Evolutionary conservation across 2,888 invertebrate species (phyloP), one percentile per base, ranked within the genome.

Genomic region (Lingula anatina): DNA sequence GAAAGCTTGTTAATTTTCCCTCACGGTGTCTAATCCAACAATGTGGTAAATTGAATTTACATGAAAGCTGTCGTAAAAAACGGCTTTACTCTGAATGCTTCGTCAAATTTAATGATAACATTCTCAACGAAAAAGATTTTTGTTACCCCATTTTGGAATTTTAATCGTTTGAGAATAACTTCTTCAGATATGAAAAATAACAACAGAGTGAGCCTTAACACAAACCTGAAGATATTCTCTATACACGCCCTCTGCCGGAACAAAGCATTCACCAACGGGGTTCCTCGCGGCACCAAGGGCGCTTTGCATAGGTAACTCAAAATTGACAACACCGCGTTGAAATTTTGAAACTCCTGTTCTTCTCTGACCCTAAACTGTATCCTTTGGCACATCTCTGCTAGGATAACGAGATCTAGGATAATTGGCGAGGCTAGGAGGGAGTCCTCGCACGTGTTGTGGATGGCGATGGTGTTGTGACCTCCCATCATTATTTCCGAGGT

Each of bases 401-500:
- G 77, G 55, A 96, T 81, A 27, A 90, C 84, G 62, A 97, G 82
- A 80, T 96, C 96, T 47, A 96, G 80, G 49, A 96, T 93, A 37
- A 96, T 85, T 0, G 96, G 96, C 26, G 88, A 84, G 2, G 96
- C 96, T 56, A 96, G 82, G 23, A 96, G 83, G 0, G 96, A 96
- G 78, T 96, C 96, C 79, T 96, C 96, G 76, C 96, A 96, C 0
- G 95, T 95, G 79, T 96, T 96, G 81, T 96, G 94, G 36, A 96
- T 86, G 15, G 87, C 91, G 40, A 96, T 81, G 0, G 96, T 96
- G 78, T 91, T 95, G 63, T 84, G 84, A 23, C 96, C 96, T 54
- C 94, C 94, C 80, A 96, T 84, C 81, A 96, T 87, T 65, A 96
- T 90, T 81, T 94, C 90, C 0, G 93, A 93, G 0, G 89, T 90